Base-by-base conservation (phyloP, 2,113 vertebrate genomes). In the Chrysochloris asiatica region DNA sequence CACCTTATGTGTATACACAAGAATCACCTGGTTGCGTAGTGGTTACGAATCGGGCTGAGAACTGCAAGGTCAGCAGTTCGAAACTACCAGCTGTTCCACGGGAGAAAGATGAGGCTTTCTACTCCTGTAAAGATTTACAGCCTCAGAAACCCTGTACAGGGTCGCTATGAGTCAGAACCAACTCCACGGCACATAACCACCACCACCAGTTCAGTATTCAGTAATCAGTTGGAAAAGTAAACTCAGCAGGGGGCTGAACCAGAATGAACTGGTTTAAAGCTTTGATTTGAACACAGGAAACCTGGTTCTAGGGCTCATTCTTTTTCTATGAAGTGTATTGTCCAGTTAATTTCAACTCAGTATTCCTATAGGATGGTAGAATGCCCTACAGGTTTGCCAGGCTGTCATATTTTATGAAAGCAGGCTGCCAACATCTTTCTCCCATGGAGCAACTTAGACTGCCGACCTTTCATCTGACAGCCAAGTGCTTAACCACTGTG, bases 211-310 rank as follows among this genome's bases (percentile, higher is more conserved):
- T 50, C 48, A 50, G 48, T 10, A 50, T 61, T 12, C 54, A 28
- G 22, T 1, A 26, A 56, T 56, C 6, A 26, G 26, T 28, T 33
- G 12, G 30, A 63, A 61, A 63, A 21, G 61, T 14, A 63, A 30
- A 30, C 28, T 63, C 61, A 54, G 10, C 61, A 33, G 61, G 61
- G 30, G 54, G 30, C 17, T 33, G 33, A 63, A 33, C 9, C 12
- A 12, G 54, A 56, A 56, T 30, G 59, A 61, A 61, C 28, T 33
- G 17, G 30, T 63, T 12, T 26, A 30, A 63, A 63, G 28, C 30
- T 24, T 24, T 63, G 41, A 96, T 54, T 26, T 81, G 77, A 88
- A 76, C 26, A 26, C 28, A 69, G 73, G 41, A 78, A 89, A 73
- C 88, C 33, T 63, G 67, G 72, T 83, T 93, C 13, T 3, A 52